Percentiles rank a stretch among this genome's conserved stretches.
Conservation (phyloP, 2,113 vertebrate genomes). For the Toxotes jaculatrix region DNA sequence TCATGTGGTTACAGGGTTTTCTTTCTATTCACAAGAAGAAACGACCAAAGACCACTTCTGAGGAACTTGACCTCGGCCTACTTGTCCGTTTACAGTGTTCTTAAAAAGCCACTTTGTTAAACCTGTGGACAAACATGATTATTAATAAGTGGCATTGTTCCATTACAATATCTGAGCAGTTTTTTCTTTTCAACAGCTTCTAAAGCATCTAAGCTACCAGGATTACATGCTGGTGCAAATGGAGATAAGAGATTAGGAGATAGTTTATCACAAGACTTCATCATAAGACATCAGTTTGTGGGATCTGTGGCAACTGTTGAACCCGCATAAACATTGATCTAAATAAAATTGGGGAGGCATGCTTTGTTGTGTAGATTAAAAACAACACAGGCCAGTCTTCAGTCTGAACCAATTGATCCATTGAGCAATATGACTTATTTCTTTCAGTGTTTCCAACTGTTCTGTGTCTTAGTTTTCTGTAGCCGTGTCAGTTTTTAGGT, state of each 20-base stretch:
- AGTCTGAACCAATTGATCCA: not conserved
- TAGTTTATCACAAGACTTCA: not conserved
- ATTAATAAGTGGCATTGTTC: not conserved
- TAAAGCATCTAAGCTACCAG: not conserved
- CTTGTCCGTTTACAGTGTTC: constrained; percentile 1
- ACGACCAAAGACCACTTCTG: not conserved
- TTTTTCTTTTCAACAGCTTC: not conserved
- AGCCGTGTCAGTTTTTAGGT: not conserved
- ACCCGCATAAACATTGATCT: not conserved
- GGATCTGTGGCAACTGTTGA: not conserved
- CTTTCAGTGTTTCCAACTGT: too few relatives aligned
- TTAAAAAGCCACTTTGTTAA: constrained; percentile 9
- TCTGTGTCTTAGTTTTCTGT: not conserved
- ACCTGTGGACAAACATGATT: not conserved
- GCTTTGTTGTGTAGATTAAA: not conserved
- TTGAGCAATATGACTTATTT: not conserved
- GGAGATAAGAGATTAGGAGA: constrained; percentile 3
- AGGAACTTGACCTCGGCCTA: not conserved
- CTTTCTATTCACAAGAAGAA: not conserved
- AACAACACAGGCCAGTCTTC: not conserved
- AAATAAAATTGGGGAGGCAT: not conserved
- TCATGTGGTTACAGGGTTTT: not conserved
- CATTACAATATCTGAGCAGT: not conserved
- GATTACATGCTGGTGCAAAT: not conserved
- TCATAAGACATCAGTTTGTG: not conserved